These are phyloP conservation scores for Drosophila subsilvestris DNA, from an alignment of 2,888 invertebrate genomes.

Conservation along the genomic window DNA sequence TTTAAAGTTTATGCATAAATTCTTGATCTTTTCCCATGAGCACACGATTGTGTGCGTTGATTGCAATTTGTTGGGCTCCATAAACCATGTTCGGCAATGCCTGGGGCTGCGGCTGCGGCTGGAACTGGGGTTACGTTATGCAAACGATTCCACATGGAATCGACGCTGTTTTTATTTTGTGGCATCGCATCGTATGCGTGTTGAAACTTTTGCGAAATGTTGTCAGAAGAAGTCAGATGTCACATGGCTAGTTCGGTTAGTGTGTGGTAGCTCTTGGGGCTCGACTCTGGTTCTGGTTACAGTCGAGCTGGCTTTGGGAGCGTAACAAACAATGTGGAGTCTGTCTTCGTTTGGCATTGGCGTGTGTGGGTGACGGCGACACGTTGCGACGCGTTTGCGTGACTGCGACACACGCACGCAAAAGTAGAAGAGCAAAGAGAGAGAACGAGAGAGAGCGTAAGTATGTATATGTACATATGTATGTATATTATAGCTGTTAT, in stretches of 20 bases:
- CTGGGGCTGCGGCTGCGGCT: background rate
- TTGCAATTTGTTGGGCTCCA: slow-evolving; percentile 22
- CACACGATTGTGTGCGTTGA: background rate
- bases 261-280: slow-evolving; percentile 2
- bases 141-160: slow-evolving; percentile 1
- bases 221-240: slow-evolving; percentile 51
- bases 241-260: slow-evolving; percentile 24
- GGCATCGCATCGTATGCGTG: slow-evolving; percentile 9
- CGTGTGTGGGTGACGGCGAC: slow-evolving; percentile 32
- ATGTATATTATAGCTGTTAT: slow-evolving; percentile 16
- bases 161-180: background rate
- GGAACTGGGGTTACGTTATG: slow-evolving; percentile 4
- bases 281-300: slow-evolving; percentile 45
- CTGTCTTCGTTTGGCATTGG: slow-evolving; percentile 36
- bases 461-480: too few species aligned
- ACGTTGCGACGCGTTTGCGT: slow-evolving; percentile 38
- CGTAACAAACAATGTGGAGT: slow-evolving; percentile 34
- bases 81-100: slow-evolving; percentile 9
- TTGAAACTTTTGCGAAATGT: slow-evolving; percentile 39
- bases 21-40: background rate
- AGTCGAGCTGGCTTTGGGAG: slow-evolving; percentile 49
- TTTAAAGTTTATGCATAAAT: slow-evolving; percentile 1
- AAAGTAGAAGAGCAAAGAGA: background rate
- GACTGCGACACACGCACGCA: slow-evolving; percentile 39
- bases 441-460: background rate